Evolutionary conservation across 1,140 invertebrate species (phyloP).

Genomic region (Himalopsyche phryganea): DNA sequence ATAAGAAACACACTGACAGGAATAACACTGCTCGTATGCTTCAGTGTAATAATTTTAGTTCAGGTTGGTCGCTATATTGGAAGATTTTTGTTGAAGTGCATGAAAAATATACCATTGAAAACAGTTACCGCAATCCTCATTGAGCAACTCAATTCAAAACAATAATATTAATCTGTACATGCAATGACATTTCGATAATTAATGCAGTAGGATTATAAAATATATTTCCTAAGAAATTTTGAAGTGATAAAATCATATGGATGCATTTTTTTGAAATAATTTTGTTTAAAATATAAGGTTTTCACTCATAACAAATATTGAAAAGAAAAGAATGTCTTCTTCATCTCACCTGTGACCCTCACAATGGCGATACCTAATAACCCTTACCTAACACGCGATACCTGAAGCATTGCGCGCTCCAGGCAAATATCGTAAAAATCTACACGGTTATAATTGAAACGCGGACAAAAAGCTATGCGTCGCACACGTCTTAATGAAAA

Average conservation of each 20-base stretch:
- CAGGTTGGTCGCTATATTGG: too few relatives aligned
- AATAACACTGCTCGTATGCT: too few relatives aligned
- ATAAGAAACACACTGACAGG: too few relatives aligned
- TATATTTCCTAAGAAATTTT: too few relatives aligned
- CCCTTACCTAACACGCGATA: slow-evolving; percentile 54
- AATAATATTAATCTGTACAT: too few relatives aligned
- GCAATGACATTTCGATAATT: too few relatives aligned
- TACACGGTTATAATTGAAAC: slow-evolving; percentile 30
- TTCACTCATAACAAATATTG: background rate
- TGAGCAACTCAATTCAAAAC: too few relatives aligned
- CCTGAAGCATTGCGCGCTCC: slow-evolving; percentile 56
- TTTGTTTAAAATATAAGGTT: slow-evolving; percentile 15
- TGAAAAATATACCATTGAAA: too few relatives aligned
- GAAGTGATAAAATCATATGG: background rate
- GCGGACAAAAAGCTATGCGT: slow-evolving; percentile 16
- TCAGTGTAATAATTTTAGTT: too few relatives aligned
- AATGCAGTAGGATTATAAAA: too few relatives aligned
- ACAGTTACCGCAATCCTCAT: too few relatives aligned
- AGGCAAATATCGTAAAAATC: slow-evolving; percentile 35
- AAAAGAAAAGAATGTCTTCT: slow-evolving; percentile 44
- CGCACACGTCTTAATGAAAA: slow-evolving; percentile 26
- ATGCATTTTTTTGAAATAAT: background rate
- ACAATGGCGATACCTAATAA: slow-evolving; percentile 43
- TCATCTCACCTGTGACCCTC: slow-evolving; percentile 53
- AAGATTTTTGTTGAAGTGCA: too few relatives aligned